A percentile compares a stretch with the other conserved stretches of the same genome.
Conservation (phyloP, 2,888 invertebrate species). For the Willowsia nigromaculata region DNA sequence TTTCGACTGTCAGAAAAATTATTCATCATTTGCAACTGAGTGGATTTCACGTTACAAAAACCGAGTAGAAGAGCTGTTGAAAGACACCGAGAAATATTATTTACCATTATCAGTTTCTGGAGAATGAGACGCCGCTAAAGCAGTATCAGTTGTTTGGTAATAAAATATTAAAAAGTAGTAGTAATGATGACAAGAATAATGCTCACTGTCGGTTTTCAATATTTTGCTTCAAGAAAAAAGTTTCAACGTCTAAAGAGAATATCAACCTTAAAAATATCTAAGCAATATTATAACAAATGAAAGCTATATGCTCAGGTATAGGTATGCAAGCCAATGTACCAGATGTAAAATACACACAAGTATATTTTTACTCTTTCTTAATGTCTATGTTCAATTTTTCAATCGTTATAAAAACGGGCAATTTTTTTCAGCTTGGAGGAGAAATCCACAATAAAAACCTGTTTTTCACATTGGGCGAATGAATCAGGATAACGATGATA, state of each 20-base stretch:
- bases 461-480: conserved; percentile 50
- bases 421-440: conserved; percentile 59
- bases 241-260: not conserved
- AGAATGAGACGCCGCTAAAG: too few relatives aligned
- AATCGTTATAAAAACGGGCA: conserved; percentile 52
- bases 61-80: too few relatives aligned
- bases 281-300: not conserved
- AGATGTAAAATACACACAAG: not conserved
- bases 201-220: not conserved
- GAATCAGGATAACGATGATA: conserved; percentile 9
- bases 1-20: too few relatives aligned
- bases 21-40: too few relatives aligned
- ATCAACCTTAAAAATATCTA: not conserved
- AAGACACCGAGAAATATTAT: not conserved
- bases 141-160: not conserved
- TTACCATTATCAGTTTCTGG: not conserved
- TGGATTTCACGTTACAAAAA: too few relatives aligned
- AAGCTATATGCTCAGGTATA: not conserved
- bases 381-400: conserved; percentile 23
- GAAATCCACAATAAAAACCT: conserved; percentile 59
- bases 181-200: not conserved
- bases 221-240: not conserved
- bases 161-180: not conserved
- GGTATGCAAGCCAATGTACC: not conserved
- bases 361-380: not conserved